Base-by-base conservation (phyloP, 92 coral and sea anemone species). In the Epizoanthus rinbou region DNA sequence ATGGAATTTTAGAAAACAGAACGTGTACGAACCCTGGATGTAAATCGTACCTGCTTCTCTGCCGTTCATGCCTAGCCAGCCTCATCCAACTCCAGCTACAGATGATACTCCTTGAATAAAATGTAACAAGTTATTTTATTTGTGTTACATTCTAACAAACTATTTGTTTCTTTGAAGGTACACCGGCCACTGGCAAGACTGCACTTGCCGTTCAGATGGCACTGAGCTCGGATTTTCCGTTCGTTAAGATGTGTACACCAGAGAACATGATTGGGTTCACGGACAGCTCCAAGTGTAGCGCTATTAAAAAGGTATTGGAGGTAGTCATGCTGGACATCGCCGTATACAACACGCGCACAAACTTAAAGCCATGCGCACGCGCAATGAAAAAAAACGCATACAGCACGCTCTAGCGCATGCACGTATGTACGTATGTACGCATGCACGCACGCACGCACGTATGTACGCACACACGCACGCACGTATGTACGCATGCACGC, bases 151-250 rank as follows among this genome's bases (percentile, higher is more conserved):
- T 78, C 23, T 35, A 35, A 74, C 33, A 52, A 37, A 39, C 33
- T 69, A 9, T n/a, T 23, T 57, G 47, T 8, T 75, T 24, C n/a
- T 9, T 24, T 39, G n/a, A 73, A 97, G 99, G 99, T 80, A 94
- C 98, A 15, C 97, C 95, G 33, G 95, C 93, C 2, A 80, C 98
- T n/a, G 99, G 99, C 53, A 97, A 97, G 81, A 94, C 99, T 14
- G 99, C 99, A 33, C 93, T 97, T 3, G 99, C 99, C 6, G 95
- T 94, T 17, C 93, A 94, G 76, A 94, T 97, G 99, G 99, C 99
- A 6, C 95, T 97, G n/a, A 83, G 84, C 11, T 97, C 99, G 10
- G 98, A 97, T 67, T 97, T 97, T 74, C 99, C 99, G 3, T 92
- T 97, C 70, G 87, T 97, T 84, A 94, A 97, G 88, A 85, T 97